Base-by-base conservation (phyloP, 2,113 vertebrate species). In the Aspiorhynchus laticeps region DNA sequence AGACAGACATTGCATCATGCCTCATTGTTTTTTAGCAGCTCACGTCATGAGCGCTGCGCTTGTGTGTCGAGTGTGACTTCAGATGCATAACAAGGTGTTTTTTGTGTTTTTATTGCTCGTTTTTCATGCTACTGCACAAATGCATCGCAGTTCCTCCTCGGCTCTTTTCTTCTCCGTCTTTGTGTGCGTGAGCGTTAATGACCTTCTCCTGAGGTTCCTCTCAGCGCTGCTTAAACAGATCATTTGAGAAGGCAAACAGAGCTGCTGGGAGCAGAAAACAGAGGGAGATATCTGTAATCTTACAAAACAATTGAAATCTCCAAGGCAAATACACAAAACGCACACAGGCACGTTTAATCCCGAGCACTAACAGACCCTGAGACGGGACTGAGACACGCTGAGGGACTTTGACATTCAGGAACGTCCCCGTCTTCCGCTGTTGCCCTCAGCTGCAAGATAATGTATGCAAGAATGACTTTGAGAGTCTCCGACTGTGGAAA, bases 191-290 rank as follows among this genome's bases (percentile, higher is more conserved):
- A 24, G 65, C 5, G 48, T 78, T 69, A 87, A 86, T 73, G 80
- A 82, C 33, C 59, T 63, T 73, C 87, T 81, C 80, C 80, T 56
- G 65, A 84, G 65, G 79, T 36, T 63, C 46, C 48, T 53, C 78
- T 77, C 59, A 36, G 69, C 71, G 73, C 84, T 46, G 38, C 19
- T 82, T 67, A 83, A 86, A 83, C 83, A 86, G 53, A 86, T 88
- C 79, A 82, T 87, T 88, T 69, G 28, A 77, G 79, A 77, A 76
- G 56, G 38, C 78, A 89, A 83, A 76, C 73, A 86, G 59, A 24
- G 21, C 5, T 24, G 38, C 65, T 46, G 51, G 61, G 78, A 85
- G 79, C 88, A 78, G 56, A 81, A 87, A 79, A 81, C 74, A 80
- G 26, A 41, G 31, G 19, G 65, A 53, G 43, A 75, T 71, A 75